Evolutionary conservation across 2,113 vertebrate species (phyloP), one percentile per base, ranked within the genome.

Genomic region (Tor tambroides): DNA sequence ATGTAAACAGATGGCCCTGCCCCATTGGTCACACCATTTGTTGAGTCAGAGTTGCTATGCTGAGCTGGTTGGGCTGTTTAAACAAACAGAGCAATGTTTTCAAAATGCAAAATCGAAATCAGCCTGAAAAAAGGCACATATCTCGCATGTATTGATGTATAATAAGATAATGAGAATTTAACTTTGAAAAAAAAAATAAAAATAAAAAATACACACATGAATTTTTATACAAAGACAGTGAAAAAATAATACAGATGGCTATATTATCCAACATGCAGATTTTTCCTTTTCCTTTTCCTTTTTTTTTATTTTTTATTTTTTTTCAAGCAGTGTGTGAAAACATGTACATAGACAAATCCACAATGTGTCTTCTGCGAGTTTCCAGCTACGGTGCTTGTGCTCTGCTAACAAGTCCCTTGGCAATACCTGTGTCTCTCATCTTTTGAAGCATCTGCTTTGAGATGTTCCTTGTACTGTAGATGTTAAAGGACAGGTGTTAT

Each of bases 331-430:
- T 26, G 23, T 63, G 23, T 63, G 12, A 80, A 61, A 26, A 61
- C 74, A 76, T 76, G 41, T 43, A 17, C 74, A 41, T 10, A 41
- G 12, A 63, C 51, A n/a, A 61, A 61, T 63, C 56, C 1, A 56
- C 12, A 41, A 80, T 1, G 49, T 79, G 76, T 78, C 46, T 8
- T 78, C 76, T 21, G 28, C 17, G 17, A 43, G 49, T 74, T 41
- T 74, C 35, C 71, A 23, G 71, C 35, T 72, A 38, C 21, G 32
- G 28, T 80, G 49, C 77, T 35, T 15, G 10, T 38, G 51, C 32
- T 38, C 30, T 41, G 32, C 54, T 80, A 80, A 80, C 78, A 80
- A 80, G 78, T 80, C 79, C 79, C 79, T 17, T 63, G 56, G 61
- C 14, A 9, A 63, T 63, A 63, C 79, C 30, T 7, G 54, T 2